Percentiles rank a stretch among this genome's conserved stretches.
phyloP scores from a whole-genome alignment of 2,888 invertebrate genomes.

The Amiota minor region DNA sequence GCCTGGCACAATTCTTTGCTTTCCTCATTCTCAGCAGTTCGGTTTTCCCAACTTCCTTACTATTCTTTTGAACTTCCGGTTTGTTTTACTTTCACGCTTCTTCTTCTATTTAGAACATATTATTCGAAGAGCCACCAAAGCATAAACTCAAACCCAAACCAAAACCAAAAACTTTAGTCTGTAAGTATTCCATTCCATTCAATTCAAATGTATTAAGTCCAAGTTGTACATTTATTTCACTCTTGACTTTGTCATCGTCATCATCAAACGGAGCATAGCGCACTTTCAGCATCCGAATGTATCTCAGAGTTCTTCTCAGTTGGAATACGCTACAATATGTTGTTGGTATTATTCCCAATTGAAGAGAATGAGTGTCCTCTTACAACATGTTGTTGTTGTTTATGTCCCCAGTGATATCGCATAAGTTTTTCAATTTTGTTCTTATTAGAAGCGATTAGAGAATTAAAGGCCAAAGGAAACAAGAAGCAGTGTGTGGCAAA shows the following conservation, averaged over 20 bases:
- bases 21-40: not conserved
- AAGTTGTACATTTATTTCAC: constrained; percentile 15
- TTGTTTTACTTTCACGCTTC: not conserved
- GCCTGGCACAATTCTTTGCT: not conserved
- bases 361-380: not conserved
- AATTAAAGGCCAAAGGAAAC: constrained; percentile 38
- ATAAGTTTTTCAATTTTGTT: constrained; percentile 72
- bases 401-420: constrained; percentile 67
- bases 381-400: constrained; percentile 39
- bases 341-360: constrained; percentile 52
- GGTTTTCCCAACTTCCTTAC: not conserved
- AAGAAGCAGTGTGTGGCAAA: constrained; percentile 11
- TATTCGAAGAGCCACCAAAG: not conserved
- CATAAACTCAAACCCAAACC: not conserved
- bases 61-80: not conserved
- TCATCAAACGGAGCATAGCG: not conserved
- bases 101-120: too few relatives aligned
- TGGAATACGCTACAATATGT: constrained; percentile 21
- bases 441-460: constrained; percentile 73
- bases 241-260: not conserved
- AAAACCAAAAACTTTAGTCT: constrained; percentile 1
- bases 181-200: constrained; percentile 20
- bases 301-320: not conserved
- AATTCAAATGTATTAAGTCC: constrained; percentile 23
- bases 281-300: not conserved